These are phyloP conservation scores for Myxocyprinus asiaticus DNA, from an alignment of 2,113 vertebrate genomes.

Conservation along the genomic window DNA sequence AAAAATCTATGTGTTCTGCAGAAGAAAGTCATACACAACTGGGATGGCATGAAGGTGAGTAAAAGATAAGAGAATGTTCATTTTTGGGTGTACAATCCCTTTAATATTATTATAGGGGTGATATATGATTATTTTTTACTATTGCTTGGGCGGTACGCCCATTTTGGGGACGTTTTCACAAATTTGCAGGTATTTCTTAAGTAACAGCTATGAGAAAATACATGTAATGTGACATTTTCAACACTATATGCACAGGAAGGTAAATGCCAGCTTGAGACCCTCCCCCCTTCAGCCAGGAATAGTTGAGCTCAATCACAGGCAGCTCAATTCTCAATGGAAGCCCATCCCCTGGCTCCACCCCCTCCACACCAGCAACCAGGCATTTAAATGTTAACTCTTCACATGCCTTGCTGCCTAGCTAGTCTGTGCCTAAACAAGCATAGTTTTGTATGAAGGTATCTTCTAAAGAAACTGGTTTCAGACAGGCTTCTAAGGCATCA, in stretches of 20 bases:
- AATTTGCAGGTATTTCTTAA: background rate
- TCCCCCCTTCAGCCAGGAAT: conserved; percentile 34
- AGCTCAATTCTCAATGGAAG: conserved; percentile 58
- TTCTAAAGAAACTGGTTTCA: too few relatives aligned
- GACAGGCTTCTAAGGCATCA: too few relatives aligned
- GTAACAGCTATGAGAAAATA: background rate
- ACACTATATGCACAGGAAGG: background rate
- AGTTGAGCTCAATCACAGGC: conserved; percentile 58
- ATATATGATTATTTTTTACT: too few relatives aligned
- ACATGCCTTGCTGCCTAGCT: background rate
- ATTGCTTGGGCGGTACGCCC: background rate
- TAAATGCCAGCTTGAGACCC: conserved; percentile 12
- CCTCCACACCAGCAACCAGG: conserved; percentile 34
- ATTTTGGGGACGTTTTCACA: background rate
- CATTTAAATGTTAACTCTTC: conserved; percentile 54
- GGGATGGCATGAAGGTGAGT: too few relatives aligned
- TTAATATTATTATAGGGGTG: conserved; percentile 13
- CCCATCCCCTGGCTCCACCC: conserved; percentile 36
- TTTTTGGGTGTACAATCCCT: too few relatives aligned
- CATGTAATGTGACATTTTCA: background rate
- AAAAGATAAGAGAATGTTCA: too few relatives aligned
- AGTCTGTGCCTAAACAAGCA: background rate
- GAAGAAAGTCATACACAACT: too few relatives aligned
- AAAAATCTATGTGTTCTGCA: too few relatives aligned
- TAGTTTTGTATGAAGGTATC: too few relatives aligned